Evolutionary conservation across 1,140 invertebrate species (phyloP), one percentile per base, ranked within the genome.

Genomic region (Drosophila miranda): DNA sequence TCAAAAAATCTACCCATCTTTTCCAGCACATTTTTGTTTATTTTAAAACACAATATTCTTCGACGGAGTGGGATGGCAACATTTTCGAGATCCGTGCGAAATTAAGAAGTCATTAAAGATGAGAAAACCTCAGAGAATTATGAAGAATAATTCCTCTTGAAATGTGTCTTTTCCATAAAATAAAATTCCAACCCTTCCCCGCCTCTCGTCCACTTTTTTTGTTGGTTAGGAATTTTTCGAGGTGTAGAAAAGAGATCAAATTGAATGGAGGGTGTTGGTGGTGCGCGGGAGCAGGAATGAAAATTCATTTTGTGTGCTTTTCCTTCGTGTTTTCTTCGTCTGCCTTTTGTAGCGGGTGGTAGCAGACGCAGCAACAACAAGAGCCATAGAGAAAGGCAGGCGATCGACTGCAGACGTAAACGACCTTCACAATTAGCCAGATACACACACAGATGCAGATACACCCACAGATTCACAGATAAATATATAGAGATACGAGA

Each of bases 401-500:
- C 73, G 73, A 78, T 68, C 78, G 66, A 80, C 58, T 84, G 77
- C 84, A 89, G 71, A 89, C 86, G 86, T 89, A 89, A 89, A 89
- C 86, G 86, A 89, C 86, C 86, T 89, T 89, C 86, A 89, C 86
- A 89, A 89, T 89, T 89, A 89, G 86, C 86, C 54, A 68, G 63
- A 78, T 89, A 77, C 26, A 75, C 44, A 72, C 56, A 48, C 50
- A 59, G 30, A 34, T 64, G 42, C 14, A 52, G 7, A 46, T 26
- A 26, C 23, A 44, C 21, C 8, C 86, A 89, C 86, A 89, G 86
- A 89, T 89, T 2, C 86, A 89, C 86, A 89, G 86, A 89, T 89
- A 66, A 16, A 45, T 57, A 21, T 5, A 26, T 23, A 53, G 43
- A 66, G 14, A 42, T 55, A 14, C 23, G 41, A 59, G 69, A 64